phyloP scores from a whole-genome alignment of 1,140 invertebrate genomes.

The Drosophila grimshawi region DNA sequence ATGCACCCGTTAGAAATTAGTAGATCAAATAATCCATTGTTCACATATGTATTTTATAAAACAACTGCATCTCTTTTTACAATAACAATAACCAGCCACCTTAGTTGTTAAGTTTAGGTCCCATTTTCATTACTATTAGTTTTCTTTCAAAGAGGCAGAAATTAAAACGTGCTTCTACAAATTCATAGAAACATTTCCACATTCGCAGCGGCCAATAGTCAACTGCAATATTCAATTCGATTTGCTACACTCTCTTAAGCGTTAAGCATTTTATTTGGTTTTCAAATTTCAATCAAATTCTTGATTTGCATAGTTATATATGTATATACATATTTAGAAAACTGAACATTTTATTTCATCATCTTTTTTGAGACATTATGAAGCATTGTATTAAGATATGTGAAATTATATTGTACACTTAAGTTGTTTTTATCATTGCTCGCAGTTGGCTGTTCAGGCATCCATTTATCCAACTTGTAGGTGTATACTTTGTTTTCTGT shows the following conservation, averaged over 20 bases:
- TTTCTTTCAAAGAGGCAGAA: neutral
- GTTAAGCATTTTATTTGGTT: no score
- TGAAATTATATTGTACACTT: neutral
- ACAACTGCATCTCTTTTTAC: slow-evolving; percentile 10
- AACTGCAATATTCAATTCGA: slow-evolving; percentile 26
- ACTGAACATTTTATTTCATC: no score
- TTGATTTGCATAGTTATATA: no score
- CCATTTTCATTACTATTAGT: slow-evolving; percentile 8
- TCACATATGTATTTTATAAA: slow-evolving; percentile 29
- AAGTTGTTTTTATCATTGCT: slow-evolving; percentile 8
- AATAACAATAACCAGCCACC: slow-evolving; percentile 14
- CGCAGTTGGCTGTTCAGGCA: slow-evolving; percentile 28
- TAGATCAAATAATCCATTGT: slow-evolving; percentile 6
- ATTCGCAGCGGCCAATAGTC: neutral
- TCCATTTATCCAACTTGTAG: slow-evolving; percentile 38
- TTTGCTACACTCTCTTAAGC: neutral
- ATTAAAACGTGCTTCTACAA: neutral
- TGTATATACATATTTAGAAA: no score
- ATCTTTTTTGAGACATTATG: no score
- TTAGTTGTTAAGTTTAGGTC: slow-evolving; percentile 34
- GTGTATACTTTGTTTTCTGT: slow-evolving; percentile 74
- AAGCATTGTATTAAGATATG: no score
- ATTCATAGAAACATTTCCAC: neutral
- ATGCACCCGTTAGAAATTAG: slow-evolving; percentile 76
- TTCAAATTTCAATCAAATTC: no score